Conservation (phyloP, 2,888 invertebrate genomes). For the Lepidochrysops patricia region DNA sequence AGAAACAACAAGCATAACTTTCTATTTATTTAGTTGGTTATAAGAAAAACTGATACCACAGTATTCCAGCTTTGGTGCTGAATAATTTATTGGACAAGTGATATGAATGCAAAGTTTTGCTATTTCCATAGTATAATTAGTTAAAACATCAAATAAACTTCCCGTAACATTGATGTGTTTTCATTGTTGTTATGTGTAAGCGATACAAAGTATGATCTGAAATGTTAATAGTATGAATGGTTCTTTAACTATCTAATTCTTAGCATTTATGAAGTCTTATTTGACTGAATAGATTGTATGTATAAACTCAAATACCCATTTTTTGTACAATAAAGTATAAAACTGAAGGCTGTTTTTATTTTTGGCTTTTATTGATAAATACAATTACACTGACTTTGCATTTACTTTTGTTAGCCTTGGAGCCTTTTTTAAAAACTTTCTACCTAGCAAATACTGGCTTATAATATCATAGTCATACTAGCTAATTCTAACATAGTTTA, state of each 20-base stretch:
- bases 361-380: not conserved
- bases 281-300: conserved; percentile 64
- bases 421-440: too few species aligned
- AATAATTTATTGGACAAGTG: conserved; percentile 30
- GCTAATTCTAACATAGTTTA: too few species aligned
- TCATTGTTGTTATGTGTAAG: conserved; percentile 32
- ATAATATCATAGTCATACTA: too few species aligned
- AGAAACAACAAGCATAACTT: conserved; percentile 54
- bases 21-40: conserved; percentile 27
- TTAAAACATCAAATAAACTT: conserved; percentile 11
- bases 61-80: conserved; percentile 39
- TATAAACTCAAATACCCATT: conserved; percentile 47
- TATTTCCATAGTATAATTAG: conserved; percentile 12
- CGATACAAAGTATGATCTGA: conserved; percentile 42
- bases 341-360: conserved; percentile 27
- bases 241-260: conserved; percentile 35
- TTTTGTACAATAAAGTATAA: conserved; percentile 60
- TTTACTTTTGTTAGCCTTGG: too few species aligned
- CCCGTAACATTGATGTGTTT: conserved; percentile 26
- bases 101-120: conserved; percentile 8
- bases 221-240: conserved; percentile 26
- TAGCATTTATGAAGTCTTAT: conserved; percentile 57
- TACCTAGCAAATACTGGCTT: too few species aligned
- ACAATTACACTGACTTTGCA: too few species aligned
- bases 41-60: conserved; percentile 36